phyloP scores from a whole-genome alignment of 2,888 invertebrate genomes.

The Nemoura dubitans region DNA sequence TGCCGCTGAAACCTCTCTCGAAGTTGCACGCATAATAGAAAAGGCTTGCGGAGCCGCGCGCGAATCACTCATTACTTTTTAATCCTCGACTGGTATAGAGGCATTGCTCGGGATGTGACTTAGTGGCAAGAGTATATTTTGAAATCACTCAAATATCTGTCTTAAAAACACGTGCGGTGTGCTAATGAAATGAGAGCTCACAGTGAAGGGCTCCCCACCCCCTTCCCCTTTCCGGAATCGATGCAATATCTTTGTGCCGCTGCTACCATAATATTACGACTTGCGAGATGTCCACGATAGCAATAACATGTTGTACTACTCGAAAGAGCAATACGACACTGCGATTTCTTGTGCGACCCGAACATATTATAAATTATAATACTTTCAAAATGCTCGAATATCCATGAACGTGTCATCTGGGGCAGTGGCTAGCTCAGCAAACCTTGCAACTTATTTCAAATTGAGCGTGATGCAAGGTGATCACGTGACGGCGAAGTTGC shows the following conservation, averaged over 20 bases:
- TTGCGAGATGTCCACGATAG: background rate
- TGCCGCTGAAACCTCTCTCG: background rate
- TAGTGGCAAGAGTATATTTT: background rate
- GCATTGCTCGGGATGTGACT: background rate
- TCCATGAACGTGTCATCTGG: background rate
- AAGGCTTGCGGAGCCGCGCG: background rate
- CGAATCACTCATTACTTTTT: background rate
- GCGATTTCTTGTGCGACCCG: background rate
- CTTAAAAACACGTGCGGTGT: background rate
- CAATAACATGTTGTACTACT: background rate
- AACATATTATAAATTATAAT: background rate
- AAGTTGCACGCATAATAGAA: background rate
- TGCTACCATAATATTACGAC: background rate
- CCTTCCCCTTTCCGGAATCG: background rate
- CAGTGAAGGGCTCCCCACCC: background rate
- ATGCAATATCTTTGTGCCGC: background rate
- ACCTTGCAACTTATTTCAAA: background rate
- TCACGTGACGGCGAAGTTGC: background rate
- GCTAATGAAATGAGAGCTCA: background rate
- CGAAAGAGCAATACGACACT: background rate
- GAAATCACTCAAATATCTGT: background rate
- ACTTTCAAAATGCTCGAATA: background rate
- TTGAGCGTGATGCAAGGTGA: slow-evolving; percentile 7
- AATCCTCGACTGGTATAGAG: background rate
- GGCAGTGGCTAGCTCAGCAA: background rate